phyloP scores from a whole-genome alignment of 2,888 invertebrate species.

The Cheilosia grossa region DNA sequence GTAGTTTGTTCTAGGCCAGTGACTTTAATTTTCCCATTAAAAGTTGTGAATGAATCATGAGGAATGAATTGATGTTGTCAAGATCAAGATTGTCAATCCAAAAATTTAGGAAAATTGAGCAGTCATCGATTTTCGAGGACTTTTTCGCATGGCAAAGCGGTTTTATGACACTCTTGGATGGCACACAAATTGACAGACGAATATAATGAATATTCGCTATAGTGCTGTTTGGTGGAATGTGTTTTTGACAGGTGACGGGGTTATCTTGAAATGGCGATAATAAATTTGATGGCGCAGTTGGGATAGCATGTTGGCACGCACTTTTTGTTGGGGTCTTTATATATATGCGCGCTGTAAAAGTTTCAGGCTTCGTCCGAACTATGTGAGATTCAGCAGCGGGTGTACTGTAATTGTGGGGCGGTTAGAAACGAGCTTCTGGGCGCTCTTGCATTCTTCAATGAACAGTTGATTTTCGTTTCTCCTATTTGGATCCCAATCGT shows the following conservation, averaged over 20 bases:
- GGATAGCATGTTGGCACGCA: too few relatives aligned
- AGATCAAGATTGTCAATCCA: neutral
- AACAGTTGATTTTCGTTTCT: too few relatives aligned
- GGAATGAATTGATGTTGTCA: neutral
- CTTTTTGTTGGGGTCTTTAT: too few relatives aligned
- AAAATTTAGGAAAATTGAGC: neutral
- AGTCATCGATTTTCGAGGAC: neutral
- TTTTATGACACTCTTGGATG: neutral
- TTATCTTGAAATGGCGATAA: too few relatives aligned
- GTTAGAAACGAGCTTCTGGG: too few relatives aligned
- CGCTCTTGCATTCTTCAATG: too few relatives aligned
- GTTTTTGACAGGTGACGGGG: neutral
- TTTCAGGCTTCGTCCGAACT: too few relatives aligned
- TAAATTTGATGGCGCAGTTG: too few relatives aligned
- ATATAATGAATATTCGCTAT: neutral
- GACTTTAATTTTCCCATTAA: conserved; percentile 11
- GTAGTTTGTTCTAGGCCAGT: neutral
- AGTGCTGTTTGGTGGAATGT: neutral
- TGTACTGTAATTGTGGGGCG: too few relatives aligned
- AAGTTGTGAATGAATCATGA: neutral
- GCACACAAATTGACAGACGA: neutral
- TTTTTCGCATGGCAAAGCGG: neutral
- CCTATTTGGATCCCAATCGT: too few relatives aligned
- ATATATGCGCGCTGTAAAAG: too few relatives aligned
- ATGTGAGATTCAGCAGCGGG: too few relatives aligned